phyloP scores from a whole-genome alignment of 2,888 invertebrate species.

The Cheiracanthium punctorium region DNA sequence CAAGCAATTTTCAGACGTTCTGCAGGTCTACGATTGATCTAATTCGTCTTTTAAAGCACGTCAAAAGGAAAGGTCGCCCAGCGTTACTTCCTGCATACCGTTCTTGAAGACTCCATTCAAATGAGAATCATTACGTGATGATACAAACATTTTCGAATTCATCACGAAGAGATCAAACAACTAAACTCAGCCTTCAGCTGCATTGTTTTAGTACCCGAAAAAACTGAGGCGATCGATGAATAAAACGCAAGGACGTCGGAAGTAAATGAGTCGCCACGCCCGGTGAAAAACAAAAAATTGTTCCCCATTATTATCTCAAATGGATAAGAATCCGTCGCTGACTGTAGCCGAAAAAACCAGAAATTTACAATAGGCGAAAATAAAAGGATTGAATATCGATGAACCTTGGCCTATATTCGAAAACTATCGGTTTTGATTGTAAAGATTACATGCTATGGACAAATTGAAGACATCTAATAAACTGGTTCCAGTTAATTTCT shows the following conservation, averaged over 20 bases:
- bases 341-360: constrained; percentile 47
- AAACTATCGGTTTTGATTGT: constrained; percentile 43
- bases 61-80: neutral
- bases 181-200: neutral
- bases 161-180: neutral
- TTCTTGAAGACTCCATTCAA: neutral
- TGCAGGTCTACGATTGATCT: no score
- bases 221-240: constrained; percentile 34
- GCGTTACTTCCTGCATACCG: neutral
- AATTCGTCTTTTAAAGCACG: no score
- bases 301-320: constrained; percentile 26
- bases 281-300: constrained; percentile 21
- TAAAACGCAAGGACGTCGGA: constrained; percentile 48
- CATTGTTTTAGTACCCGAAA: neutral
- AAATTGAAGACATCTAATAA: constrained; percentile 13
- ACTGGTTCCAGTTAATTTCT: constrained; percentile 11
- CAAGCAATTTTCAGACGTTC: no score
- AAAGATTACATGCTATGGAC: constrained; percentile 30
- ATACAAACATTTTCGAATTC: neutral
- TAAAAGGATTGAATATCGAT: constrained; percentile 8
- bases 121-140: neutral
- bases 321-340: constrained; percentile 45
- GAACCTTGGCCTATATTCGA: constrained; percentile 46
- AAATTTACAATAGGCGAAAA: constrained; percentile 23
- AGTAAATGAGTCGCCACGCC: constrained; percentile 30